phyloP scores from a whole-genome alignment of 2,113 vertebrate genomes.

The Ictalurus furcatus region DNA sequence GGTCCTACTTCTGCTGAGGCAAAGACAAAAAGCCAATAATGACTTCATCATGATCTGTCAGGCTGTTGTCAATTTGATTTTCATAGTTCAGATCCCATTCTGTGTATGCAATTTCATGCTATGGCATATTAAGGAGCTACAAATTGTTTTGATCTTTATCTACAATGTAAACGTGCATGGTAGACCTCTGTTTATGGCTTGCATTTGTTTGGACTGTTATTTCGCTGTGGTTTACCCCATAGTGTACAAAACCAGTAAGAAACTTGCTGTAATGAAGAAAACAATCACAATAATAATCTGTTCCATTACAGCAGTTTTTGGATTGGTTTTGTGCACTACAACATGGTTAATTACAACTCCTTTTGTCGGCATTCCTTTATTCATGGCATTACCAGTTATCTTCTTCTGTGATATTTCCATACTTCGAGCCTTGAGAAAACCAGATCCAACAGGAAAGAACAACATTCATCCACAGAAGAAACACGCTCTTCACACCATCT shows the following conservation, averaged over 20 bases:
- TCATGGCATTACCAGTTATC: conserved; percentile 30
- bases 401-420: conserved; percentile 36
- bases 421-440: conserved; percentile 9
- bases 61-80: conserved; percentile 19
- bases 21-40: background rate
- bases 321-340: background rate
- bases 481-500: conserved; percentile 37
- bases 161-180: background rate
- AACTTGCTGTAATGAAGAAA: background rate
- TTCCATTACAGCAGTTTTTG: background rate
- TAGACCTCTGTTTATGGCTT: conserved; percentile 46
- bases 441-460: conserved; percentile 21
- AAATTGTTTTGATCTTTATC: background rate
- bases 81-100: background rate
- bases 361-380: background rate
- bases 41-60: conserved; percentile 36
- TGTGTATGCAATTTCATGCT: conserved; percentile 12
- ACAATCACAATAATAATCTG: background rate
- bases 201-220: conserved; percentile 43
- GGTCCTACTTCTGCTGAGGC: conserved; percentile 23
- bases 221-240: conserved; percentile 48
- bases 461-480: conserved; percentile 50
- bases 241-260: conserved; percentile 38
- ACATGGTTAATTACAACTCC: background rate
- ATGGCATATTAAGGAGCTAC: background rate